These are phyloP conservation scores for Chiroxiphia lanceolata DNA, from an alignment of 2,797 vertebrate species.

Conservation along the genomic window DNA sequence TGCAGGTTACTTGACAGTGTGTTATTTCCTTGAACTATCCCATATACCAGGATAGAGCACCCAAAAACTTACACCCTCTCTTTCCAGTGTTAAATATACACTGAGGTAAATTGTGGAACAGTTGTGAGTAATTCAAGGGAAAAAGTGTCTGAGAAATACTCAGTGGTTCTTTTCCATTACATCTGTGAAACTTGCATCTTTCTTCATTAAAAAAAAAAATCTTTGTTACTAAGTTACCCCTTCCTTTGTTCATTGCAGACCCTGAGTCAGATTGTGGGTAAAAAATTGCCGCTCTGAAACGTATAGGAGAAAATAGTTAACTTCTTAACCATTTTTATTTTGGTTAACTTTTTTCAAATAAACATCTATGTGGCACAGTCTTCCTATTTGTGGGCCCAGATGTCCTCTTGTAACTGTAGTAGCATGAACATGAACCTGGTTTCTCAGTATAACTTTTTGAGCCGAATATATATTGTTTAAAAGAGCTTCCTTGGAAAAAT, in stretches of 20 bases:
- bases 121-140: background rate
- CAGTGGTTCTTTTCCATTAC: background rate
- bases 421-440: background rate
- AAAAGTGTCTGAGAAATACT: background rate
- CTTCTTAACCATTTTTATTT: background rate
- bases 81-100: background rate
- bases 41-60: background rate
- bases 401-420: background rate
- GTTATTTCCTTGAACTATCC: background rate
- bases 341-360: background rate
- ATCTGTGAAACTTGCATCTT: background rate
- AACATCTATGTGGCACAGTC: accelerated
- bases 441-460: background rate
- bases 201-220: background rate
- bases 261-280: background rate
- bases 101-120: background rate
- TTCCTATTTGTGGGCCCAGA: background rate
- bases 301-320: background rate
- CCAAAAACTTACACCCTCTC: background rate
- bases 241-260: background rate
- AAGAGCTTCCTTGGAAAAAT: background rate
- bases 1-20: background rate
- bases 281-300: background rate
- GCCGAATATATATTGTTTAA: background rate
- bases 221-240: background rate